Conservation (phyloP, 1,140 invertebrate genomes). For the Centruroides sculpturatus region DNA sequence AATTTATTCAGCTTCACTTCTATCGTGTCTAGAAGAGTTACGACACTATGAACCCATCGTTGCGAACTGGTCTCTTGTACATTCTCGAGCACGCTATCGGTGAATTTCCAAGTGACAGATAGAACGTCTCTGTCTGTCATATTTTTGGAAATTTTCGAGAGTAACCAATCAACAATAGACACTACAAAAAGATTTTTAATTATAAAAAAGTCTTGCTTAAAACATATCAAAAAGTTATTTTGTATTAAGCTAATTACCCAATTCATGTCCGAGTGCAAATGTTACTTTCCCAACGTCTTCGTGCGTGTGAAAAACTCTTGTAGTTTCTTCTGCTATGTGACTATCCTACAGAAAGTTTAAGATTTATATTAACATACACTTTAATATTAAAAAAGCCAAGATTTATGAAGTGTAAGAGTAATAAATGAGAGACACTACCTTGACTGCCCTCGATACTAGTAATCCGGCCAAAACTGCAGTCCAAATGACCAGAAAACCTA, state of each 20-base stretch:
- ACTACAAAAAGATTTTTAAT: neutral
- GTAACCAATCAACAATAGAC: slow-evolving; percentile 15
- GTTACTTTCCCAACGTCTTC: slow-evolving; percentile 14
- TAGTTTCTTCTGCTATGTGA: slow-evolving; percentile 12
- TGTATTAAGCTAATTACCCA: neutral
- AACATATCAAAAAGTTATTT: no score
- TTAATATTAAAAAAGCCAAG: no score
- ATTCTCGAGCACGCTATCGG: slow-evolving; percentile 9
- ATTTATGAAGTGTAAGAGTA: no score
- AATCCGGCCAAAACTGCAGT: slow-evolving; percentile 13
- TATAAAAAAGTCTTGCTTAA: neutral
- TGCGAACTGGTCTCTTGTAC: slow-evolving; percentile 7
- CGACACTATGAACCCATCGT: slow-evolving; percentile 9
- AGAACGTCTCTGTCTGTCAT: slow-evolving; percentile 9
- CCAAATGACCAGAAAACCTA: slow-evolving; percentile 13
- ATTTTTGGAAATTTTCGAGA: slow-evolving; percentile 3
- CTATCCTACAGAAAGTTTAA: slow-evolving; percentile 6
- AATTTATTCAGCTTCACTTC: slow-evolving; percentile 7
- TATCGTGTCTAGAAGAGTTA: slow-evolving; percentile 8
- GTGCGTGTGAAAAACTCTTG: slow-evolving; percentile 11
- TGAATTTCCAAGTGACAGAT: slow-evolving; percentile 13
- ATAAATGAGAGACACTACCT: neutral
- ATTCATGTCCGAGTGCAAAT: slow-evolving; percentile 14
- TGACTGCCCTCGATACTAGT: slow-evolving; percentile 8
- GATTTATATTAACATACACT: neutral